Conservation (phyloP, 2,113 vertebrate genomes). For the Halichoerus grypus region DNA sequence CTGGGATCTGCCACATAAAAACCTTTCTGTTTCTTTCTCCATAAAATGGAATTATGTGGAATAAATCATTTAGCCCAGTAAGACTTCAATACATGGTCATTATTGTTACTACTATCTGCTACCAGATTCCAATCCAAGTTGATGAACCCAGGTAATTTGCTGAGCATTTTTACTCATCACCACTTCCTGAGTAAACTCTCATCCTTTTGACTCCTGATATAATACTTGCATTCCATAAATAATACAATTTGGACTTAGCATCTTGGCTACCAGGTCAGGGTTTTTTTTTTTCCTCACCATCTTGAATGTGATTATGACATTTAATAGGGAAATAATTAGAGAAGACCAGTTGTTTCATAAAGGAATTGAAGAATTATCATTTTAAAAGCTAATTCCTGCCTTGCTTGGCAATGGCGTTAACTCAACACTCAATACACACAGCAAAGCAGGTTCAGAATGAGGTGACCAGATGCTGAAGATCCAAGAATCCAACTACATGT, state of each 20-base stretch:
- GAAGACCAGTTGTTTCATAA: slow-evolving; percentile 17
- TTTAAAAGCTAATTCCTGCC: background rate
- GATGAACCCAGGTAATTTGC: background rate
- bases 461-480: background rate
- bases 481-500: background rate
- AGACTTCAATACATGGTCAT: background rate
- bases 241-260: background rate
- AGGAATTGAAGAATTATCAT: slow-evolving; percentile 13
- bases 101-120: background rate
- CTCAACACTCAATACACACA: background rate
- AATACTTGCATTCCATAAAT: background rate
- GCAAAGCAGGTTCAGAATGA: background rate
- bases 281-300: background rate
- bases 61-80: background rate
- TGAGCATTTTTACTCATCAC: background rate
- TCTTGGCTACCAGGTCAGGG: background rate
- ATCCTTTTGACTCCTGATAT: background rate
- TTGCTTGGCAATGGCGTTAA: background rate
- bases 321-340: slow-evolving; percentile 42
- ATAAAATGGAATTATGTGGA: background rate
- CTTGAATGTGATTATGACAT: slow-evolving; percentile 50
- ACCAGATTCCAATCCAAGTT: background rate
- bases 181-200: background rate
- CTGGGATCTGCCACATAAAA: background rate
- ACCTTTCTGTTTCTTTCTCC: background rate